A percentile compares a stretch with the other conserved stretches of the same genome.
Evolutionary conservation across 2,113 vertebrate genomes (phyloP).

Genomic region (Siphamia tubifer): DNA sequence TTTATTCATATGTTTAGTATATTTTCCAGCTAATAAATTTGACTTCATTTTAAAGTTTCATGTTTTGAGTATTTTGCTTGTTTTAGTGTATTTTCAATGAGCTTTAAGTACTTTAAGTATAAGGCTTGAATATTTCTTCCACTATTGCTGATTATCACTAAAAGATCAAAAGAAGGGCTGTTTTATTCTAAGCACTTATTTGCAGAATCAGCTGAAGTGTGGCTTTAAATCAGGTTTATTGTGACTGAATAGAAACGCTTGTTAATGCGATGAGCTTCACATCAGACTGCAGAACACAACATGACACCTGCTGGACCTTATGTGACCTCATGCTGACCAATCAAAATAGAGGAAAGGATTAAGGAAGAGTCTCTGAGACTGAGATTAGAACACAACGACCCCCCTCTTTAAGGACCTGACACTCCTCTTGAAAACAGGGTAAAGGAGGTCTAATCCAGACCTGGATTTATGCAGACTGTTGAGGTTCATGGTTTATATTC

Average conservation of each 20-base stretch:
- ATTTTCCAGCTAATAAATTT: too few species aligned
- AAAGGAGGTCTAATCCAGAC: background rate
- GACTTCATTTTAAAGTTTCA: too few species aligned
- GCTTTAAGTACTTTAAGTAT: too few species aligned
- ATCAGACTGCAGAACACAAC: background rate
- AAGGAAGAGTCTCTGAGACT: constrained; percentile 1
- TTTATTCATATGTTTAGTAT: too few species aligned
- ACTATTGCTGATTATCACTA: too few species aligned
- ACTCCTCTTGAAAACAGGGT: background rate
- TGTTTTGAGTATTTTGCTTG: too few species aligned
- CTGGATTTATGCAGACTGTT: background rate
- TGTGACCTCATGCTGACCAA: constrained; percentile 1
- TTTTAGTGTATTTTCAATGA: too few species aligned
- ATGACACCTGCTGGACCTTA: background rate
- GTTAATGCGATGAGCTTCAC: constrained; percentile 27
- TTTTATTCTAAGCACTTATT: too few species aligned
- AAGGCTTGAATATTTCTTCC: too few species aligned
- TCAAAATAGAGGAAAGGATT: constrained; percentile 23
- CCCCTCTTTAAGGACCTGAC: background rate
- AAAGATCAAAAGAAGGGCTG: too few species aligned
- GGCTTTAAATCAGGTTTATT: constrained; percentile 26
- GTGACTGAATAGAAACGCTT: background rate
- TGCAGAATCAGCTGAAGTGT: too few species aligned
- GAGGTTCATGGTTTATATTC: too few species aligned
- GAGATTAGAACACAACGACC: background rate